phyloP scores from a whole-genome alignment of 2,113 vertebrate genomes.

The Hyperoodon ampullatus region DNA sequence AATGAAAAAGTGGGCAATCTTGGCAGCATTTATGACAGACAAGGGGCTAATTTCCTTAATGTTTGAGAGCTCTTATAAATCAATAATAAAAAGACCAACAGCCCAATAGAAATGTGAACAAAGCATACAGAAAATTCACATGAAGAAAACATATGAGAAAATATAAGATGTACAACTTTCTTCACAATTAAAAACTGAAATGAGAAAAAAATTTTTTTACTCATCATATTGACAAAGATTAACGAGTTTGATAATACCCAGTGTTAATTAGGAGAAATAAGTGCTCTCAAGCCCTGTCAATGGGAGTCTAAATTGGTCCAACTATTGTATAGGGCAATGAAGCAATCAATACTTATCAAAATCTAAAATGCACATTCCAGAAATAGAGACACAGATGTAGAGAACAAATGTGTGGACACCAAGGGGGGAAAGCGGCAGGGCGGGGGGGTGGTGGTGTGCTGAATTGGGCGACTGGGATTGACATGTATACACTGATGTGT shows the following conservation, averaged over 20 bases:
- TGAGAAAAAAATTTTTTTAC: neutral
- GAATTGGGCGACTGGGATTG: too few species aligned
- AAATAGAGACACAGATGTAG: too few species aligned
- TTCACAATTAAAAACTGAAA: slow-evolving; percentile 28
- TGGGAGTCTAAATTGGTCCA: neutral
- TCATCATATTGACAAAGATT: neutral
- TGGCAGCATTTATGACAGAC: neutral
- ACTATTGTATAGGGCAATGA: neutral
- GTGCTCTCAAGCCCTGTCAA: neutral
- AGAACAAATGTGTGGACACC: too few species aligned
- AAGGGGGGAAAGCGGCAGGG: too few species aligned
- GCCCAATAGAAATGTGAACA: slow-evolving; percentile 28
- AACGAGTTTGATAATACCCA: neutral
- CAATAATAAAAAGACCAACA: slow-evolving; percentile 22
- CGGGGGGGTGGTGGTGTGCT: too few species aligned
- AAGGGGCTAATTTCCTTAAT: slow-evolving; percentile 33
- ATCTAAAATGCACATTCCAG: slow-evolving; percentile 13
- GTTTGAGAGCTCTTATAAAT: neutral
- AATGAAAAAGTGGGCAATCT: slow-evolving; percentile 6
- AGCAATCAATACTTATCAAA: slow-evolving; percentile 11
- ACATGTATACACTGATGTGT: too few species aligned
- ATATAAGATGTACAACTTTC: neutral
- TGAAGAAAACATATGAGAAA: slow-evolving; percentile 12
- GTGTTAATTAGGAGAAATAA: neutral
- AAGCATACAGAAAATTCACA: neutral